Conservation (phyloP, 2,888 invertebrate species). For the Himalopsyche japonica region DNA sequence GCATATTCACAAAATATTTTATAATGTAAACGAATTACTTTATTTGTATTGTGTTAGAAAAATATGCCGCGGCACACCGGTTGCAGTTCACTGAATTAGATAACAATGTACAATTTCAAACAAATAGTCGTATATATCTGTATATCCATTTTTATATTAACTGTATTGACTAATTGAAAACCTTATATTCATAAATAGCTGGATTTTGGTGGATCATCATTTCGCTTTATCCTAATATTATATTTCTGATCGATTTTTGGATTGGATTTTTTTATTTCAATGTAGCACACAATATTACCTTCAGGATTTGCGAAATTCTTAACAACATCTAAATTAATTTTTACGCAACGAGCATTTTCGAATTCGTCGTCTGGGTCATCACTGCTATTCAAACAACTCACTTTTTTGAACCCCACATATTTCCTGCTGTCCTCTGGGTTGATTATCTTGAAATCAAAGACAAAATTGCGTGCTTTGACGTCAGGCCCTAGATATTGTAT, state of each 20-base stretch:
- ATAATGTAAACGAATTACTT: too few relatives aligned
- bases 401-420: slow-evolving; percentile 14
- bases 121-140: too few relatives aligned
- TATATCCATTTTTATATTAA: too few relatives aligned
- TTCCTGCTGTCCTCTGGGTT: slow-evolving; percentile 2
- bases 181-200: background rate
- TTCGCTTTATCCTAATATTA: background rate
- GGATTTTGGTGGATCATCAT: background rate
- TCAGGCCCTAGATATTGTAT: slow-evolving; percentile 23
- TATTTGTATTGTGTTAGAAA: too few relatives aligned
- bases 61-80: too few relatives aligned
- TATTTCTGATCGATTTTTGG: background rate
- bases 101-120: too few relatives aligned
- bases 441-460: slow-evolving; percentile 14
- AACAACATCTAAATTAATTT: background rate
- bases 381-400: background rate
- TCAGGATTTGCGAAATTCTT: slow-evolving; percentile 1
- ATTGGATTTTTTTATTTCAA: background rate
- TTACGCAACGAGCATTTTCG: background rate
- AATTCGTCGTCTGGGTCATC: background rate
- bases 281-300: background rate
- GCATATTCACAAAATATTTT: too few relatives aligned
- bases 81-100: too few relatives aligned
- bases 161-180: too few relatives aligned
- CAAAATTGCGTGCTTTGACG: background rate